Conservation (phyloP, 1,140 invertebrate genomes). For the Drosophila trapezifrons region DNA sequence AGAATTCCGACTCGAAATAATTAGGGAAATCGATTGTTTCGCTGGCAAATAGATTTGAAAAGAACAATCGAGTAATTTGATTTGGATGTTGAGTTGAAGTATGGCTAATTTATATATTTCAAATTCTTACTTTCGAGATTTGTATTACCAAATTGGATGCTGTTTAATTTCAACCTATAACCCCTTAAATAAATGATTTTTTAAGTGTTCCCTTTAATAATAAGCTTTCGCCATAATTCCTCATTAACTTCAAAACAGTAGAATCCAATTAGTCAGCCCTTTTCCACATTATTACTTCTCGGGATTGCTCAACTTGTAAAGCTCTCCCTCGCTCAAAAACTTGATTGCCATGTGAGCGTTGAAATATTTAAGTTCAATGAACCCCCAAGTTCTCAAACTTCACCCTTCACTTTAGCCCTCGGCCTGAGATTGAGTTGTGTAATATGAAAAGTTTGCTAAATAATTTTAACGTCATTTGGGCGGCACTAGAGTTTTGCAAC, state of each 20-base stretch:
- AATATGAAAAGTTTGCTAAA: constrained; percentile 52
- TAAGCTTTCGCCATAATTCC: neutral
- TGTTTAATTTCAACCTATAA: too few relatives aligned
- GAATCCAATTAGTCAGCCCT: constrained; percentile 35
- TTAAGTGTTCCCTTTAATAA: neutral
- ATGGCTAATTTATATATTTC: too few relatives aligned
- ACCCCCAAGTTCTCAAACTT: constrained; percentile 24
- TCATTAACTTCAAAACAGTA: neutral
- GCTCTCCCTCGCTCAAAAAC: constrained; percentile 18
- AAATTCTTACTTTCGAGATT: too few relatives aligned
- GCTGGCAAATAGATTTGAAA: neutral
- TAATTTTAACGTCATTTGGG: constrained; percentile 24
- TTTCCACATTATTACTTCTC: constrained; percentile 5
- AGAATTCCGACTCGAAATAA: constrained; percentile 4
- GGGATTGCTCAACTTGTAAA: constrained; percentile 32
- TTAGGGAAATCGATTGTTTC: constrained; percentile 7
- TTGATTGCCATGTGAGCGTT: constrained; percentile 34
- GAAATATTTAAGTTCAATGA: constrained; percentile 50
- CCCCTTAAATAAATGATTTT: neutral
- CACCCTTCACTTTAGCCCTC: constrained; percentile 20
- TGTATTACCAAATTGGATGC: neutral
- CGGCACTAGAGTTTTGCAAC: constrained; percentile 42
- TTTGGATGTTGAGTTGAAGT: neutral
- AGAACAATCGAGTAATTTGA: neutral
- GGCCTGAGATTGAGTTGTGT: constrained; percentile 11